phyloP scores from a whole-genome alignment of 2,888 invertebrate genomes.

The Cristatella mucedo region DNA sequence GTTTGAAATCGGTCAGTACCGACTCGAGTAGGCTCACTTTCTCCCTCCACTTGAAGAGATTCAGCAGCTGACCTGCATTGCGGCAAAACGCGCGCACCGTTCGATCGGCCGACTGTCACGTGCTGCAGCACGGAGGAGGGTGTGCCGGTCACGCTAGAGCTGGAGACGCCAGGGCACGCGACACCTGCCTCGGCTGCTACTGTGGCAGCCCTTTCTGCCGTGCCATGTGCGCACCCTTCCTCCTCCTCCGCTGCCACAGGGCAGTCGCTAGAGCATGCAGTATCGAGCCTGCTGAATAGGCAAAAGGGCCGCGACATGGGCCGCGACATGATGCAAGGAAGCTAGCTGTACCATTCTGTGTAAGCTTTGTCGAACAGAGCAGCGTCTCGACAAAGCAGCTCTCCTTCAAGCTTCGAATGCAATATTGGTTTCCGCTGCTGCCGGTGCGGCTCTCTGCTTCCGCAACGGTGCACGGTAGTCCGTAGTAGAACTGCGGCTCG shows the following conservation, averaged over 20 bases:
- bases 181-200: no score
- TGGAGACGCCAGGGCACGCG: no score
- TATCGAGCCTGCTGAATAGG: no score
- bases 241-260: no score
- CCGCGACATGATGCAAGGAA: not conserved
- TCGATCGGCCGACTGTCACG: no score
- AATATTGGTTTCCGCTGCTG: conserved; percentile 28
- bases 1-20: not conserved
- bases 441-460: conserved; percentile 19
- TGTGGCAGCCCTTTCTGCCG: no score
- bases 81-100: no score
- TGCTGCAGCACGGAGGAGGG: no score
- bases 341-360: conserved; percentile 61
- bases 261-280: no score
- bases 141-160: no score
- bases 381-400: conserved; percentile 62
- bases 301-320: not conserved
- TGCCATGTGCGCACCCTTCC: not conserved
- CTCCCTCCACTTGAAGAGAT: conserved; percentile 72
- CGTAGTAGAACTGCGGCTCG: conserved; percentile 42
- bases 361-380: conserved; percentile 85
- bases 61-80: conserved; percentile 60
- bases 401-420: conserved; percentile 68
- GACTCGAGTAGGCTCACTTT: not conserved
- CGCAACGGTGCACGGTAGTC: conserved; percentile 24